Conservation (phyloP, 1,140 invertebrate genomes). For the Dryas iulia region DNA sequence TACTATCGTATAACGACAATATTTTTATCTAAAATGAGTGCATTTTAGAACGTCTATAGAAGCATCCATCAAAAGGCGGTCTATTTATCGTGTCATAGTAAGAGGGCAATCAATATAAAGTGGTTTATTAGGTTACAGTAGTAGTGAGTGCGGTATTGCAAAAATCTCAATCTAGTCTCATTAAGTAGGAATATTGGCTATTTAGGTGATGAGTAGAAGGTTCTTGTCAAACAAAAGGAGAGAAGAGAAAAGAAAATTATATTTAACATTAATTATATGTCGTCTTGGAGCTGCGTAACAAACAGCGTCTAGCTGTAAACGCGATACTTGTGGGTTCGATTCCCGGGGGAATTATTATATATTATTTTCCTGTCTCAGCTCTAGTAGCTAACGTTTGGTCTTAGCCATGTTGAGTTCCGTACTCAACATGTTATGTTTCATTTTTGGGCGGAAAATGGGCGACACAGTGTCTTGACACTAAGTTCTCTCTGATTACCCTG, state of each 20-base stretch:
- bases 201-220: neutral
- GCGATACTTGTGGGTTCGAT: no score
- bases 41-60: neutral
- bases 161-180: neutral
- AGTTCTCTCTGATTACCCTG: no score
- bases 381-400: no score
- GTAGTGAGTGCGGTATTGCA: neutral
- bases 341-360: no score
- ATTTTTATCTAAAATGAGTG: neutral
- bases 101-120: constrained; percentile 1
- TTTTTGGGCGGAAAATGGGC: no score
- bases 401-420: no score
- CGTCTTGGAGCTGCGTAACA: no score
- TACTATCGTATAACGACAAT: no score
- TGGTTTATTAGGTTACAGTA: neutral
- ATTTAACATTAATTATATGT: neutral
- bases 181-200: neutral
- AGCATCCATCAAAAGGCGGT: neutral
- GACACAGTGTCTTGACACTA: no score
- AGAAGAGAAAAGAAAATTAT: neutral
- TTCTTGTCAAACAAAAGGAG: neutral
- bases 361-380: no score
- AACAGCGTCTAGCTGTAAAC: no score
- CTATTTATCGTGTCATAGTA: neutral
- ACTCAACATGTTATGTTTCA: no score